Base-by-base conservation (phyloP, 2,113 vertebrate species). In the Pachycephala philippinensis region DNA sequence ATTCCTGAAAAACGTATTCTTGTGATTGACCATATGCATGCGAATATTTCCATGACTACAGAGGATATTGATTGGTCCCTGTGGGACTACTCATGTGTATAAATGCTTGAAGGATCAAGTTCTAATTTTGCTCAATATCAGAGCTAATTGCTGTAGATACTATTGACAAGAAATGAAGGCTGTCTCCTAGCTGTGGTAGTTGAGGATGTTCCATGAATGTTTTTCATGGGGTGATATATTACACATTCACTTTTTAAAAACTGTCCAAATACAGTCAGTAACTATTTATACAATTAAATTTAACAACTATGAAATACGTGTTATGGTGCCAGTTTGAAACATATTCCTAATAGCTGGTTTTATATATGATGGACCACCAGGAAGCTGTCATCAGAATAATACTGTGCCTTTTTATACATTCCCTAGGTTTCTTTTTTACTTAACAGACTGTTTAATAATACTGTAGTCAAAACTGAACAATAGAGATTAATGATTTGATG, bases 221-320 rank as follows among this genome's bases (percentile, higher is more conserved):
- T 94, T 87, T 95, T 90, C 52, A 31, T 22, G 9, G 19, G 10
- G 42, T 86, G 60, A 89, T 94, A 75, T 79, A 84, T 81, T 81
- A 35, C 40, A 71, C 3, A 2, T 84, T 72, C 3, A 2, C 16
- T 78, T 96, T 90, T 89, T 84, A 1, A 53, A 87, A 96, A 84
- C 44, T 61, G 64, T 75, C 72, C 64, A 87, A 92, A 96, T 89
- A 71, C 24, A 81, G 40, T 57, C 47, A 74, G 83, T 80, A 78
- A 84, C 76, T 93, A 93, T 95, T 95, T 97, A 90, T 84, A 64
- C 64, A 90, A 94, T 93, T 81, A 77, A 79, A 87, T 93, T 94
- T 96, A 94, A 95, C 80, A 92, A 71, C 72, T 88, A 42, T 76
- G 83, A 96, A 92, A 93, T 87, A 90, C 35, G 45, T 93, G 49